Conservation (phyloP, 2,888 invertebrate species). For the Silvanus unidentatus region DNA sequence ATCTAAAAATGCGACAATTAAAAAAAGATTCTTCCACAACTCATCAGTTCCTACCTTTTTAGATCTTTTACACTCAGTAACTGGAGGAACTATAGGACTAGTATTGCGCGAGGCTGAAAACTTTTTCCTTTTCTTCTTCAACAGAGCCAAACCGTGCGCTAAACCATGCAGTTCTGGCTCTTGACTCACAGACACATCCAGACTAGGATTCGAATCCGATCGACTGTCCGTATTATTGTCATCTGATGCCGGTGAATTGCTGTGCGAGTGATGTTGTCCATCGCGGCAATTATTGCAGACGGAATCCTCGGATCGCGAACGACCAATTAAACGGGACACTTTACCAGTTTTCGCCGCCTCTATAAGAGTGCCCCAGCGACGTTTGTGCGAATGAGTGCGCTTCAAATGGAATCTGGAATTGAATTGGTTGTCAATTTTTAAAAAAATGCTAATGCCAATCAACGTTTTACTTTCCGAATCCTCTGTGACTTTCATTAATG, state of each 20-base stretch:
- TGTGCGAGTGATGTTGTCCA: constrained; percentile 47
- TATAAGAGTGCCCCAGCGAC: constrained; percentile 78
- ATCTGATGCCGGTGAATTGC: constrained; percentile 57
- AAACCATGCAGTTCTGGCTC: constrained; percentile 43
- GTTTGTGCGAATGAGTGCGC: constrained; percentile 60
- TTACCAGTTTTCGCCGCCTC: constrained; percentile 80
- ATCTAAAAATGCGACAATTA: constrained; percentile 27
- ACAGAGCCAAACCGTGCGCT: constrained; percentile 61
- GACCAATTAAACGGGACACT: constrained; percentile 73
- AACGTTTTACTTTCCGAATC: constrained; percentile 23
- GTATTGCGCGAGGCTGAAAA: constrained; percentile 73
- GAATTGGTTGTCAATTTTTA: constrained; percentile 3
- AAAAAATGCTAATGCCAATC: neutral
- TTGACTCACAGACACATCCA: constrained; percentile 39
- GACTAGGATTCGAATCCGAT: constrained; percentile 65
- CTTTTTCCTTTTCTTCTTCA: constrained; percentile 76
- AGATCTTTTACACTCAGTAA: constrained; percentile 37
- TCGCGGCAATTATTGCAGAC: constrained; percentile 57
- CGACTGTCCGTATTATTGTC: constrained; percentile 54
- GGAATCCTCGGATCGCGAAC: constrained; percentile 78
- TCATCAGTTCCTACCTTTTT: constrained; percentile 10
- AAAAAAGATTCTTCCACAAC: too few relatives aligned
- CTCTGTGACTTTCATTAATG: constrained; percentile 41
- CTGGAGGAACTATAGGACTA: constrained; percentile 50
- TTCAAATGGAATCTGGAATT: constrained; percentile 45